These are phyloP conservation scores for Nipponia nippon DNA, from an alignment of 2,113 vertebrate species.

Conservation along the genomic window DNA sequence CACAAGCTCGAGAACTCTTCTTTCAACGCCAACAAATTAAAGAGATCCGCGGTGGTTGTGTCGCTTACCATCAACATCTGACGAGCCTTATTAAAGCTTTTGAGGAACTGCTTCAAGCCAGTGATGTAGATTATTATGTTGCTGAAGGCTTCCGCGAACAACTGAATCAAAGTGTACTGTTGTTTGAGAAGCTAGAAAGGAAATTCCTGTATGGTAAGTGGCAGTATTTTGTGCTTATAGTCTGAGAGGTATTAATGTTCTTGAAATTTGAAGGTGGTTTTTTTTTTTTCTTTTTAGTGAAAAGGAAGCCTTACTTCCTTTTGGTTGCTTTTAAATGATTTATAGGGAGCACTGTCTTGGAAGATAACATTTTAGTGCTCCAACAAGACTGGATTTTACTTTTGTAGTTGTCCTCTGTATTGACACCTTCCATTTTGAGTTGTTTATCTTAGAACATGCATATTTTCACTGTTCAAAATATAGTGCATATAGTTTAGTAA, in stretches of 20 bases:
- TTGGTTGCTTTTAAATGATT: background rate
- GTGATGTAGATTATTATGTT: conserved; percentile 76
- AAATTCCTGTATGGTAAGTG: conserved; percentile 79
- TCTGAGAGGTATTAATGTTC: accelerated
- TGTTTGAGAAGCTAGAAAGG: conserved; percentile 81
- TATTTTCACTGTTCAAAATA: background rate
- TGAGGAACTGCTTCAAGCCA: conserved; percentile 83
- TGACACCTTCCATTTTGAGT: background rate
- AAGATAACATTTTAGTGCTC: background rate
- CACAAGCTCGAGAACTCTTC: conserved; percentile 86
- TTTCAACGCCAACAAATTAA: conserved; percentile 86
- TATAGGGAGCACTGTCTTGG: background rate
- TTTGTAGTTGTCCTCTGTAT: background rate
- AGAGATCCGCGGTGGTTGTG: conserved; percentile 78
- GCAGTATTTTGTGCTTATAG: background rate
- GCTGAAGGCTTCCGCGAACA: conserved; percentile 84
- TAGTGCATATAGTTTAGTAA: background rate
- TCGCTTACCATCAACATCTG: conserved; percentile 80
- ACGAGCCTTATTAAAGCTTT: conserved; percentile 78
- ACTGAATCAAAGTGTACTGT: conserved; percentile 76
- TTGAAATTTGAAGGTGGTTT: accelerated
- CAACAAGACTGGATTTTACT: background rate
- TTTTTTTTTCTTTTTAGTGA: background rate
- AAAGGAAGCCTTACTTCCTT: background rate
- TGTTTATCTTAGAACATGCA: background rate